Base-by-base conservation (phyloP, 2,888 invertebrate genomes). In the Caenorhabditis angaria region DNA sequence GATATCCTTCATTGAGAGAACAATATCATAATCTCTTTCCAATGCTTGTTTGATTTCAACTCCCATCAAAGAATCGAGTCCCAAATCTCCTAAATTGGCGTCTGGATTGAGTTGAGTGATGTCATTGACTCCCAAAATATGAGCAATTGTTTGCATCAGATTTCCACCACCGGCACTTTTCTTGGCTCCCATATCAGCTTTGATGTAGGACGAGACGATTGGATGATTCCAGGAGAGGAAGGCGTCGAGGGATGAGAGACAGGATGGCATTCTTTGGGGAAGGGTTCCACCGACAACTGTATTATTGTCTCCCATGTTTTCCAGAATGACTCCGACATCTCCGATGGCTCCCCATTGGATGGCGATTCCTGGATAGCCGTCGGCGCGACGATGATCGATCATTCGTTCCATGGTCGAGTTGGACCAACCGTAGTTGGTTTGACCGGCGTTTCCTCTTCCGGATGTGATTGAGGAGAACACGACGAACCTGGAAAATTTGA, bases 331-430 rank as follows among this genome's bases (percentile, higher is more conserved):
- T 61, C 97, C 97, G 67, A 87, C 87, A 59, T 99, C 97, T 67
- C 96, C 97, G 86, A 99, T 94, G 71, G 97, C 97, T 80, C 99
- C 99, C 97, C 97, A 99, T 89, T 99, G 97, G 83, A 99, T 94
- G 51, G 97, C 95, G 56, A 86, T 85, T 64, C 91, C 97, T 28
- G 95, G 95, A 80, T 95, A 91, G 92, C 92, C 50, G 90, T 91
- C 89, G 92, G 93, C 65, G 95, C 91, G 70, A 91, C 91, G 90
- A 95, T 97, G 88, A 93, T 93, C 85, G 53, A 85, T 84, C 76
- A 97, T 92, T 76, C 97, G 91, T 90, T 97, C 97, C 97, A 97
- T 97, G 54, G 93, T 93, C 0, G 96, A 95, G 90, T 99, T 99
- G 63, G 97, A 96, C 83, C 94, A 91, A 63, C 97, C 97, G 88